Evolutionary conservation across 2,113 vertebrate species (phyloP), one percentile per base, ranked within the genome.

Genomic region (Polypterus bichir): DNA sequence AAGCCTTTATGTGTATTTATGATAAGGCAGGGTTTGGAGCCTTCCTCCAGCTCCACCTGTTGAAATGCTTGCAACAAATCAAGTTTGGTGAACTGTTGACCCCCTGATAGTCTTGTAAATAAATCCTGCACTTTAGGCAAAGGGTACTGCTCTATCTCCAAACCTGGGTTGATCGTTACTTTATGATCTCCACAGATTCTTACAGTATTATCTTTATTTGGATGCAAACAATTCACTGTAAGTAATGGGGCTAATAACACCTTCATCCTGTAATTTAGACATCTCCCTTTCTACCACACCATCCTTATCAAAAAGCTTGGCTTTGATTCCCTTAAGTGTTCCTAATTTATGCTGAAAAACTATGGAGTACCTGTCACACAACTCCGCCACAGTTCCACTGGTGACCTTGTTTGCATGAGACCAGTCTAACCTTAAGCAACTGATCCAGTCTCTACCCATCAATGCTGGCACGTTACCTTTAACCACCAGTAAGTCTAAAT

Each of bases 31-130:
- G 44, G 44, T 60, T 68, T 72, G 66, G 72, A 64, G 66, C 60
- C 58, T 70, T 57, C 47, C 49, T 44, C 59, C 66, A 48, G 52
- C 61, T 54, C 60, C 64, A 72, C 59, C 49, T 48, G 52, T 57
- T 68, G 63, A 70, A 48, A 58, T 62, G 54, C 65, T 67, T 70
- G 61, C 65, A 65, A 65, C 10, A 64, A 66, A 65, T 70, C 61
- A 72, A 59, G 62, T 51, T 69, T 57, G 61, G 56, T 53, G 59
- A 65, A 61, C 27, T 49, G 69, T 48, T 63, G 3, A 48, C 59
- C 55, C 46, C 60, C 46, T 61, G 48, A 57, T 55, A 60, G 5
- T 51, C 72, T 62, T 59, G 46, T 49, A 58, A 59, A 62, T 61
- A 73, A 68, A 63, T 63, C 65, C 49, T 56, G 46, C 1, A 44